Evolutionary conservation across 2,888 invertebrate genomes (phyloP).

Genomic region (Coenonympha arcania): DNA sequence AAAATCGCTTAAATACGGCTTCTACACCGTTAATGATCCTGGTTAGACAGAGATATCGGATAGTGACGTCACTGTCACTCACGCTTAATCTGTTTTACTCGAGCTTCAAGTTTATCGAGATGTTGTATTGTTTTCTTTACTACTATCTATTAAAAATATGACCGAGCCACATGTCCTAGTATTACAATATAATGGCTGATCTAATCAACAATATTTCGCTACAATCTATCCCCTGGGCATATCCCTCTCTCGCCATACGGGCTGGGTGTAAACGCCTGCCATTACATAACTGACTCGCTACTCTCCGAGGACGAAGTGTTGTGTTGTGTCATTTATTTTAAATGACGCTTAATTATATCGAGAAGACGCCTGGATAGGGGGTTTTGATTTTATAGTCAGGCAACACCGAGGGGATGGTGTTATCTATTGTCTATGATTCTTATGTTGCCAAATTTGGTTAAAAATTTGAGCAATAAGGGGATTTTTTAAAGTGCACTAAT

Average conservation of each 20-base stretch:
- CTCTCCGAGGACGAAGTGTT: conserved; percentile 49
- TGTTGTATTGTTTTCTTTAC: not conserved
- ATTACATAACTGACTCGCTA: conserved; percentile 37
- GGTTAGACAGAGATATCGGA: too few species aligned
- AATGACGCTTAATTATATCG: conserved; percentile 50
- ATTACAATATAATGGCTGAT: conserved; percentile 17
- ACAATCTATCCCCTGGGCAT: conserved; percentile 25
- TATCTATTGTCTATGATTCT: too few species aligned
- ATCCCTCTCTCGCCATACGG: conserved; percentile 52
- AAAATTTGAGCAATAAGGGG: too few species aligned
- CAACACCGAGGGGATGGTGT: too few species aligned
- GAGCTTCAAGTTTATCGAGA: too few species aligned
- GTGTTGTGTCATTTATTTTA: conserved; percentile 56
- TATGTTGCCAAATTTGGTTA: too few species aligned
- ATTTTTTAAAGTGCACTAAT: too few species aligned
- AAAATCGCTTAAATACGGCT: too few species aligned
- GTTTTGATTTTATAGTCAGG: not conserved
- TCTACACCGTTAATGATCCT: too few species aligned
- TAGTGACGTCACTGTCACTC: too few species aligned
- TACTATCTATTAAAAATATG: conserved; percentile 8
- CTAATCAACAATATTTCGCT: conserved; percentile 27
- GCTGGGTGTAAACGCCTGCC: conserved; percentile 52
- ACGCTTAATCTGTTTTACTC: too few species aligned
- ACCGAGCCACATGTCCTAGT: conserved; percentile 5
- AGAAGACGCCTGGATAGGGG: conserved; percentile 32